Conservation (phyloP, 2,113 vertebrate species). For the Origma solitaria region DNA sequence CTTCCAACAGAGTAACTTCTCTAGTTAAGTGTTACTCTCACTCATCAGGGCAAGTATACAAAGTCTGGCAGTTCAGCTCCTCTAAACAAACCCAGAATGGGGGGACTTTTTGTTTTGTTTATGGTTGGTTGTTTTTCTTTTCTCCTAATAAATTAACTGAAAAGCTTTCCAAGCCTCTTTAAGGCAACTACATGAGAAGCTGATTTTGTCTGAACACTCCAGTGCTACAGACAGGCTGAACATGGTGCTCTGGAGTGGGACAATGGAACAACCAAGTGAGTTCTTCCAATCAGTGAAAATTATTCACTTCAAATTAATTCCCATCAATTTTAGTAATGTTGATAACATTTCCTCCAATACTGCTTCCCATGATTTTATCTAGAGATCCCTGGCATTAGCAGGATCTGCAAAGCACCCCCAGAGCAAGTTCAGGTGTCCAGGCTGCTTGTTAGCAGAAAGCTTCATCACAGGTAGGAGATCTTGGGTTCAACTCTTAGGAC, state of each 20-base stretch:
- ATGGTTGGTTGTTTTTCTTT: background rate
- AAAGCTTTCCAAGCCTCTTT: background rate
- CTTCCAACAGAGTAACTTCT: background rate
- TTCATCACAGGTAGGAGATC: background rate
- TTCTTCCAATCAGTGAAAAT: background rate
- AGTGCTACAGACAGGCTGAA: background rate
- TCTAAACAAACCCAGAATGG: background rate
- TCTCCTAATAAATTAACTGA: background rate
- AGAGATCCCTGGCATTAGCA: background rate
- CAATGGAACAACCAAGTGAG: background rate
- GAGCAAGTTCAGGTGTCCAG: background rate
- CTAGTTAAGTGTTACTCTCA: background rate
- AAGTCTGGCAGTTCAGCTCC: background rate
- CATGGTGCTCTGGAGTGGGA: background rate
- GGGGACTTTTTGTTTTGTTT: rapidly evolving
- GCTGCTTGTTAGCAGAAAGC: background rate
- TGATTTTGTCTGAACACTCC: background rate
- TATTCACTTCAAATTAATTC: background rate
- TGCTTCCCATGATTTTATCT: background rate
- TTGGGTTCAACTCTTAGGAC: background rate
- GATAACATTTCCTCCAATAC: background rate
- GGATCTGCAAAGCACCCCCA: background rate
- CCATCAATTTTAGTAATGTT: background rate
- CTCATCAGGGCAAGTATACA: rapidly evolving
- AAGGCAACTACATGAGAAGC: background rate